Conservation (phyloP, 2,797 vertebrate genomes). For the Acrossocheilus wenchowensis region DNA sequence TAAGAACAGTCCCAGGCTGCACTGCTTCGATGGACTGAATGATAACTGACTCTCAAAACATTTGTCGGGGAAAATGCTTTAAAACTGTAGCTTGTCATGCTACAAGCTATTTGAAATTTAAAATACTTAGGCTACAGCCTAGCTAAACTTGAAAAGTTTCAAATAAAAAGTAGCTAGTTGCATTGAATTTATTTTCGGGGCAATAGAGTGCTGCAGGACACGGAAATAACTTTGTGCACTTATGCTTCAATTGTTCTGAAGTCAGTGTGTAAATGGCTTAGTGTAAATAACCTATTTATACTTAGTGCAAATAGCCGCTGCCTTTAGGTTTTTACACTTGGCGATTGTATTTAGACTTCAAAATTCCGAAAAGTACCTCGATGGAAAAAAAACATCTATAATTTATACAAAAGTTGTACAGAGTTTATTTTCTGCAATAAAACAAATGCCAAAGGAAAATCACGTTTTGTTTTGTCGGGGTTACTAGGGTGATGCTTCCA, state of each 20-base stretch:
- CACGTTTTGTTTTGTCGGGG: too few relatives aligned
- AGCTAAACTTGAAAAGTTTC: not conserved
- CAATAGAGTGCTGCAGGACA: not conserved
- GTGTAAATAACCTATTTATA: not conserved
- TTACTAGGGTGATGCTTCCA: not conserved
- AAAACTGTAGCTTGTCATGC: not conserved
- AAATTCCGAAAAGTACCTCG: not conserved
- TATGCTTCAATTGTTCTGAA: not conserved
- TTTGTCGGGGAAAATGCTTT: not conserved
- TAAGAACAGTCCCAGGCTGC: conserved; percentile 9
- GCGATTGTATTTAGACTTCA: not conserved
- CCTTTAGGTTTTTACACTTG: not conserved
- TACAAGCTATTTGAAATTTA: not conserved
- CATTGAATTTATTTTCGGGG: not conserved
- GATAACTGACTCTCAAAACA: not conserved
- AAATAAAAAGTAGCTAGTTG: not conserved
- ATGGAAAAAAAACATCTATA: too few relatives aligned
- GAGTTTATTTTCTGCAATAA: too few relatives aligned
- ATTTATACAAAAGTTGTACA: too few relatives aligned
- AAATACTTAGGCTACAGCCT: not conserved
- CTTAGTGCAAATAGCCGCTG: not conserved
- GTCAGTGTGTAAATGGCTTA: too few relatives aligned
- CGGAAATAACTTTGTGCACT: not conserved
- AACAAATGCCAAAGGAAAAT: too few relatives aligned
- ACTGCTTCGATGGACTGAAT: conserved; percentile 6